Conservation (phyloP, 1,140 invertebrate species). For the Achroia grisella region DNA sequence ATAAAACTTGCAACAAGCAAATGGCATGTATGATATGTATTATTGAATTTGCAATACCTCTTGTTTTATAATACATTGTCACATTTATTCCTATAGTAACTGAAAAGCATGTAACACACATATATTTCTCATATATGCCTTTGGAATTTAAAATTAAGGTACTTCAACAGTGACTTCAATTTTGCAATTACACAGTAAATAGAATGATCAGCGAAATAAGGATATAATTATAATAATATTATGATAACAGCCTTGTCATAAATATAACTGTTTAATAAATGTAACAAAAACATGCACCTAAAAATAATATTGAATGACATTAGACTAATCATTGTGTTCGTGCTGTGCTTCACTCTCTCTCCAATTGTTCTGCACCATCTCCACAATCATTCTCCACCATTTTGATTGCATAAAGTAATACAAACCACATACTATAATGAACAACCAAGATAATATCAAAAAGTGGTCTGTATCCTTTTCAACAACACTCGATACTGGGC, state of each 20-base stretch:
- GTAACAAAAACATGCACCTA: background rate
- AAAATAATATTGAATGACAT: slow-evolving; percentile 14
- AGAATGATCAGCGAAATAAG: no score
- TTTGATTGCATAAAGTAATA: slow-evolving; percentile 87
- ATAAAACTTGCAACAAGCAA: no score
- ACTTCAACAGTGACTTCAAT: no score
- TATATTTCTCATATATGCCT: no score
- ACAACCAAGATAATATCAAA: slow-evolving; percentile 88
- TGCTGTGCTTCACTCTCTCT: slow-evolving; percentile 92
- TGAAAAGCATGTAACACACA: no score
- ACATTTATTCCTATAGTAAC: no score
- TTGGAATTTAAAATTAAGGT: no score
- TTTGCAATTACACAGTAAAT: no score
- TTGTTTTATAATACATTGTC: no score
- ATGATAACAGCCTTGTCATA: no score
- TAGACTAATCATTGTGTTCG: slow-evolving; percentile 81
- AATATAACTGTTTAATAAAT: background rate
- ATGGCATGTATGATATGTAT: no score
- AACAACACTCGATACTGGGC: slow-evolving; percentile 84
- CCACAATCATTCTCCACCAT: slow-evolving; percentile 87
- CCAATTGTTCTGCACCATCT: slow-evolving; percentile 91
- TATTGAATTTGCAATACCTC: no score
- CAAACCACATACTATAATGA: slow-evolving; percentile 84
- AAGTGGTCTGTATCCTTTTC: slow-evolving; percentile 87
- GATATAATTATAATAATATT: background rate